A percentile compares a stretch with the other conserved stretches of the same genome.
These are phyloP conservation scores for Siphlonurus alternatus DNA, from an alignment of 2,888 invertebrate genomes.

Conservation along the genomic window DNA sequence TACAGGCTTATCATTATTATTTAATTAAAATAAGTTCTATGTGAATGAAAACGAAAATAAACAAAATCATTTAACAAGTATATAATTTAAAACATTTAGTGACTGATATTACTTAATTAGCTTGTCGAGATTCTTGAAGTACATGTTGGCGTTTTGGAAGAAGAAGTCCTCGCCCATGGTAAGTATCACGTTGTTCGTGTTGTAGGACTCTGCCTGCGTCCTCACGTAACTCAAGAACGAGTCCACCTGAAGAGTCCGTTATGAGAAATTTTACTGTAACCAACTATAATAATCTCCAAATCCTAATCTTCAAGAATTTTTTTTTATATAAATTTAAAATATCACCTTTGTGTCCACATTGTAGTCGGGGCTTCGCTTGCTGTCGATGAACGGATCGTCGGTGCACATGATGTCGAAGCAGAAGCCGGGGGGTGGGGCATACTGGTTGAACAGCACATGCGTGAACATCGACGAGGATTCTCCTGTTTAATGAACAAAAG, in stretches of 20 bases:
- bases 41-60: no score
- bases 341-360: constrained; percentile 59
- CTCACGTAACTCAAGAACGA: constrained; percentile 20
- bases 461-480: constrained; percentile 30
- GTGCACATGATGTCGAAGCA: constrained; percentile 37
- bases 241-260: constrained; percentile 19
- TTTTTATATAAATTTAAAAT: background rate
- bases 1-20: no score
- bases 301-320: no score
- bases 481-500: no score
- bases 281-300: no score
- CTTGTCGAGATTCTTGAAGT: constrained; percentile 37
- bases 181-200: constrained; percentile 39
- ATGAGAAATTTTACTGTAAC: no score
- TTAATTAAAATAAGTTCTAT: no score
- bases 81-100: no score
- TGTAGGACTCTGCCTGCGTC: constrained; percentile 25
- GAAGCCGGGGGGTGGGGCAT: constrained; percentile 36
- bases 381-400: constrained; percentile 33
- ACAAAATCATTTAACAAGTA: no score
- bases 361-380: constrained; percentile 45
- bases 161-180: constrained; percentile 51
- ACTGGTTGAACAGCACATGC: constrained; percentile 30
- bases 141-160: constrained; percentile 33
- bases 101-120: constrained; percentile 13